Conservation (phyloP, 2,888 invertebrate species). For the Drosophila kuntzei region DNA sequence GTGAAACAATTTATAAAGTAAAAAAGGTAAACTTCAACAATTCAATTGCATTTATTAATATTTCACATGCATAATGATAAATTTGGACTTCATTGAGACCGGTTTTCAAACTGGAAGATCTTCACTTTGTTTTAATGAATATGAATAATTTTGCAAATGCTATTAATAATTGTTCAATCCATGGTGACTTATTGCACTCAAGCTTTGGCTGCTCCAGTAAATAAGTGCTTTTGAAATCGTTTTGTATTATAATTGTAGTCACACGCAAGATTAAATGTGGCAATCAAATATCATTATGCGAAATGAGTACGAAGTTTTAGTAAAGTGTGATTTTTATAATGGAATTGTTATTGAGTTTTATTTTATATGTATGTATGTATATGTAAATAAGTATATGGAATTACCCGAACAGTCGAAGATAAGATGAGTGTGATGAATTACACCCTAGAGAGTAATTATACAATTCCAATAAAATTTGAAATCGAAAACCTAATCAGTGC, state of each 20-base stretch:
- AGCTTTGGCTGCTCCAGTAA: constrained; percentile 7
- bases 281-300: constrained; percentile 28
- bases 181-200: constrained; percentile 11
- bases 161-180: constrained; percentile 19
- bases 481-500: background rate
- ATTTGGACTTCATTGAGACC: constrained; percentile 17
- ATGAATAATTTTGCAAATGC: constrained; percentile 28
- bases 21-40: constrained; percentile 45
- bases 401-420: background rate
- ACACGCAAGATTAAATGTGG: constrained; percentile 35
- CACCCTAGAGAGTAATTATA: background rate
- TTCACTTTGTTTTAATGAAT: constrained; percentile 12
- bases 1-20: constrained; percentile 12
- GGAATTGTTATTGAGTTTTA: constrained; percentile 12
- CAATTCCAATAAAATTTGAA: background rate
- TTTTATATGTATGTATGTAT: background rate
- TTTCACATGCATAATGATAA: constrained; percentile 11
- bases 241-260: constrained; percentile 22
- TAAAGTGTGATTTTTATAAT: constrained; percentile 7
- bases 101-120: constrained; percentile 23
- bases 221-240: constrained; percentile 30
- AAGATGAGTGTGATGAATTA: background rate
- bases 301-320: constrained; percentile 14
- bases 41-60: constrained; percentile 22
- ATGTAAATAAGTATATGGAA: background rate